phyloP scores from a whole-genome alignment of 1,140 invertebrate genomes.

The Pogonomyrmex californicus region DNA sequence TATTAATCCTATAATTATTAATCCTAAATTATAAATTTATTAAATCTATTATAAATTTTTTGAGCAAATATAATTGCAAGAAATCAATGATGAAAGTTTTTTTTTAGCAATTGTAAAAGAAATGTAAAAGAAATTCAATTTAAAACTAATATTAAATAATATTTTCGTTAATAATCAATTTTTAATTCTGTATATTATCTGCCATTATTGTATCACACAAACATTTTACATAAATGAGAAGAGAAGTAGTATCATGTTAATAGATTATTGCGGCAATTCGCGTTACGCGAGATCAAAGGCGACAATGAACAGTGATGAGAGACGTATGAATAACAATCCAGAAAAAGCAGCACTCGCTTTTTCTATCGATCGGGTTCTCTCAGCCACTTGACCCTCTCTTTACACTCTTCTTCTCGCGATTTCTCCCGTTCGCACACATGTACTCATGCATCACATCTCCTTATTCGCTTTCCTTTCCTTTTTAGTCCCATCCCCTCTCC shows the following conservation, averaged over 20 bases:
- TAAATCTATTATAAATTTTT: not conserved
- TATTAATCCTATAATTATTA: too few relatives aligned
- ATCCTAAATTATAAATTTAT: too few relatives aligned
- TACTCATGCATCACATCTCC: not conserved
- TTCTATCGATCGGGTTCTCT: not conserved
- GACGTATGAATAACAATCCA: not conserved
- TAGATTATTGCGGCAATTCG: not conserved
- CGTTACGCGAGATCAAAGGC: not conserved
- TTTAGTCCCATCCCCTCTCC: slow-evolving; percentile 24
- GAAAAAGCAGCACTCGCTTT: not conserved
- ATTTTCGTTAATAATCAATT: not conserved
- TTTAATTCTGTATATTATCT: not conserved
- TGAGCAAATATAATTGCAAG: not conserved
- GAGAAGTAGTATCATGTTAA: not conserved
- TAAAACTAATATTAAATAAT: not conserved
- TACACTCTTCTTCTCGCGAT: slow-evolving; percentile 11
- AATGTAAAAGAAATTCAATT: not conserved
- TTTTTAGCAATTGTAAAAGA: too few relatives aligned
- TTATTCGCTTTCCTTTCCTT: slow-evolving; percentile 58
- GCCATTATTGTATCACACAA: not conserved
- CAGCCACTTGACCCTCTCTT: slow-evolving; percentile 12
- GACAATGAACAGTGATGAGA: not conserved
- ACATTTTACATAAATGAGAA: not conserved
- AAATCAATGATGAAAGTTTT: not conserved
- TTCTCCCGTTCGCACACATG: not conserved